A percentile compares a stretch with the other conserved stretches of the same genome.
Conservation (phyloP, 1,140 invertebrate species). For the Rhyacophila brunnea region DNA sequence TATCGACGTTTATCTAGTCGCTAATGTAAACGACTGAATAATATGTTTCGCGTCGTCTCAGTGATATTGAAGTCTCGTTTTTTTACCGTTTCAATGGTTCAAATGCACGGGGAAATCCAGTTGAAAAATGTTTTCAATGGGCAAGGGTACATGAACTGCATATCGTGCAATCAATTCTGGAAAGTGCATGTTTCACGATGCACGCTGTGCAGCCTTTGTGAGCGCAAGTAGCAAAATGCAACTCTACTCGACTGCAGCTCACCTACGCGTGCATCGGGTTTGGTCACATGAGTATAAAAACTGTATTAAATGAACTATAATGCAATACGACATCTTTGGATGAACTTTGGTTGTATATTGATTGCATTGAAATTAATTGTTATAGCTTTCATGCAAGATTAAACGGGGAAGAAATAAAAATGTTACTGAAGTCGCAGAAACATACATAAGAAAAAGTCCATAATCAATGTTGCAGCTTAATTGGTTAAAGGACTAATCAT, state of each 20-base stretch:
- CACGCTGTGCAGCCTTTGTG: not conserved
- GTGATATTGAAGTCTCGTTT: not conserved
- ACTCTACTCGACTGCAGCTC: not conserved
- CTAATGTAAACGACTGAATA: too few species aligned
- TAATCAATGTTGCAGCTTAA: too few species aligned
- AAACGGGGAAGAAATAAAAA: too few species aligned
- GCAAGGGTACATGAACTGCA: not conserved
- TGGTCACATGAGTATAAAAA: not conserved
- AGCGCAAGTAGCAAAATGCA: not conserved
- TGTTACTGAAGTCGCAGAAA: too few species aligned
- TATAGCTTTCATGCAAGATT: too few species aligned
- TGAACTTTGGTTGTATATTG: too few species aligned
- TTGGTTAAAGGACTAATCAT: too few species aligned
- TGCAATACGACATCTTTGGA: not conserved
- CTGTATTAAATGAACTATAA: too few species aligned
- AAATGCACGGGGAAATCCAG: slow-evolving; percentile 1
- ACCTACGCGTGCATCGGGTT: not conserved
- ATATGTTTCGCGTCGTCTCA: too few species aligned
- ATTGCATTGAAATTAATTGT: too few species aligned
- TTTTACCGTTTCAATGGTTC: slow-evolving; percentile 7
- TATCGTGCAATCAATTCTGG: slow-evolving; percentile 11
- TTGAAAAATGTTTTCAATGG: slow-evolving; percentile 12
- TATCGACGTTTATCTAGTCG: too few species aligned
- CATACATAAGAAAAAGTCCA: too few species aligned
- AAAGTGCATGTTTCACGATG: slow-evolving; percentile 6